Evolutionary conservation across 2,888 invertebrate genomes (phyloP).

Genomic region (Pomacea canaliculata): DNA sequence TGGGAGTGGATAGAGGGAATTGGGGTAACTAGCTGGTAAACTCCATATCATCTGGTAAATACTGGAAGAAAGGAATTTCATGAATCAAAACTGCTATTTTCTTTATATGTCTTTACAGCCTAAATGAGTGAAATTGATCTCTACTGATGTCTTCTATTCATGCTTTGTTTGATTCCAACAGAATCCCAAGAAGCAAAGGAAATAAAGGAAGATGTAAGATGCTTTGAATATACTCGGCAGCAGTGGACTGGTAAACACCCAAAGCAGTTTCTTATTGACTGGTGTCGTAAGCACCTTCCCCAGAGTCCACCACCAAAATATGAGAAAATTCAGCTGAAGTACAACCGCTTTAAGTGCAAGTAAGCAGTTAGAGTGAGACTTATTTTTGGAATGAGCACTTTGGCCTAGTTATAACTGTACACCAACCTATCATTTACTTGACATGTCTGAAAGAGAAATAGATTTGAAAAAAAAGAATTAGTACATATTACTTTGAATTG

Average conservation of each 20-base stretch:
- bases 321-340: slow-evolving; percentile 51
- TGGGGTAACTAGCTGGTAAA: too few relatives aligned
- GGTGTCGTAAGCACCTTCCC: slow-evolving; percentile 64
- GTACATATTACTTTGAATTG: too few relatives aligned
- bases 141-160: too few relatives aligned
- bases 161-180: background rate
- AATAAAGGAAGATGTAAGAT: slow-evolving; percentile 41
- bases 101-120: too few relatives aligned
- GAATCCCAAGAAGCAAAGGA: slow-evolving; percentile 10
- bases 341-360: slow-evolving; percentile 60
- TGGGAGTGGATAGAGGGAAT: too few relatives aligned
- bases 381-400: background rate
- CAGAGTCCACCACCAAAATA: slow-evolving; percentile 60
- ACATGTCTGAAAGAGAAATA: too few relatives aligned
- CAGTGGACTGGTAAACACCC: slow-evolving; percentile 70
- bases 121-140: too few relatives aligned
- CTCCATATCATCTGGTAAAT: too few relatives aligned
- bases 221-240: slow-evolving; percentile 65
- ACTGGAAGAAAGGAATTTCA: too few relatives aligned
- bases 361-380: slow-evolving; percentile 30
- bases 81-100: too few relatives aligned
- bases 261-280: slow-evolving; percentile 68
- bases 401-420: background rate
- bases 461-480: too few relatives aligned
- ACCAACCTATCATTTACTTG: background rate